These are phyloP conservation scores for Dermolepida albohirtum DNA, from an alignment of 2,888 invertebrate genomes.

Conservation along the genomic window DNA sequence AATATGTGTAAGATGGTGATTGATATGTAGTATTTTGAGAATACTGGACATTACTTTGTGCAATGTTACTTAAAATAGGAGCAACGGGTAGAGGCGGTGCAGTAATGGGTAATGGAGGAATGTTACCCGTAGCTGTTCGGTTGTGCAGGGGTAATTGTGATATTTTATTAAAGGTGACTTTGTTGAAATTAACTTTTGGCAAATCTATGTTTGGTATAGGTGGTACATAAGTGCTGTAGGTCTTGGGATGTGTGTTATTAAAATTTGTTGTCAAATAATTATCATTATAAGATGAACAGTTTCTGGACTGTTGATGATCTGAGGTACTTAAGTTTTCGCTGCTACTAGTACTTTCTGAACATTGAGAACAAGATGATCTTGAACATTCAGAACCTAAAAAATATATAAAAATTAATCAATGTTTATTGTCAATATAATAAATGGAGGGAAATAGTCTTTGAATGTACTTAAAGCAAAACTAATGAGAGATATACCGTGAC, in stretches of 20 bases:
- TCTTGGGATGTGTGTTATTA: conserved; percentile 61
- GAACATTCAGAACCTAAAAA: conserved; percentile 78
- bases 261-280: conserved; percentile 63
- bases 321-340: conserved; percentile 61
- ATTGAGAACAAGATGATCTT: conserved; percentile 77
- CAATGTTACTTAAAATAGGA: not conserved
- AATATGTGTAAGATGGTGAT: conserved; percentile 26
- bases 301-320: conserved; percentile 20
- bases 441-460: too few relatives aligned
- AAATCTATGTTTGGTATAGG: conserved; percentile 52
- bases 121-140: conserved; percentile 33
- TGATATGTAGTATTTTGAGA: conserved; percentile 32
- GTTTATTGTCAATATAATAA: too few relatives aligned
- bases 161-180: conserved; percentile 31
- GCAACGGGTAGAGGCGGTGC: conserved; percentile 14
- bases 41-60: conserved; percentile 5
- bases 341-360: conserved; percentile 66
- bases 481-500: too few relatives aligned
- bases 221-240: conserved; percentile 54
- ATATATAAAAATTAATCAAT: conserved; percentile 17
- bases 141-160: conserved; percentile 32
- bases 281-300: conserved; percentile 47
- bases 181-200: conserved; percentile 51
- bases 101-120: conserved; percentile 50
- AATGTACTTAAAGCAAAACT: too few relatives aligned